phyloP scores from a whole-genome alignment of 2,113 vertebrate genomes.

The Labrus mixtus region DNA sequence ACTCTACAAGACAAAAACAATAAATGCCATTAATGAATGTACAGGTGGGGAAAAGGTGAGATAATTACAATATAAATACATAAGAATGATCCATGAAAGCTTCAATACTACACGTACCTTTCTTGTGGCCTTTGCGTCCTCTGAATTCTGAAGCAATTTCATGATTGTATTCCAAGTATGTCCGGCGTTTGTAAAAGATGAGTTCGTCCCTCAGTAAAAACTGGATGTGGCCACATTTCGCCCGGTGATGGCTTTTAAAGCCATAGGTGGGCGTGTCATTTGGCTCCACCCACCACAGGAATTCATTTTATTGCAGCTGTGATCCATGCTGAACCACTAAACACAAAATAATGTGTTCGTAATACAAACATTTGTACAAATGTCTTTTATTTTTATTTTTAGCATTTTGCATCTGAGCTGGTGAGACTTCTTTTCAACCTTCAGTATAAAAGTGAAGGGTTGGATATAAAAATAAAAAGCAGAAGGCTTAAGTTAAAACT shows the following conservation, averaged over 20 bases:
- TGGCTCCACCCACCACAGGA: constrained; percentile 38
- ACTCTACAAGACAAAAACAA: constrained; percentile 69
- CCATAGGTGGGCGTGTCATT: background rate
- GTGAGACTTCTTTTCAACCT: background rate
- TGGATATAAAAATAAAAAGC: background rate
- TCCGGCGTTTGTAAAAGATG: background rate
- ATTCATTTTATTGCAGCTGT: background rate
- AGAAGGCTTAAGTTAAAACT: background rate
- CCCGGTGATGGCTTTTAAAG: constrained; percentile 5
- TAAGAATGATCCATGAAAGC: background rate
- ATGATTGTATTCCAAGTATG: constrained; percentile 30
- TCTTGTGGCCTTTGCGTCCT: constrained; percentile 46
- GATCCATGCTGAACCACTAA: background rate
- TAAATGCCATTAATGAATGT: background rate
- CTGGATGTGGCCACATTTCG: background rate
- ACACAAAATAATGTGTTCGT: background rate
- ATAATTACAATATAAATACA: rapidly evolving
- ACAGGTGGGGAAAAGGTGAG: background rate
- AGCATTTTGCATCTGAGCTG: background rate
- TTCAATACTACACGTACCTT: constrained; percentile 54
- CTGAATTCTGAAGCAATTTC: constrained; percentile 40
- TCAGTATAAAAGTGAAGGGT: background rate
- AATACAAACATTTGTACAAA: background rate
- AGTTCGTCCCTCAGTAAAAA: background rate
- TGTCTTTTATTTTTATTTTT: background rate